Evolutionary conservation across 92 coral and sea anemone genomes (phyloP).

Genomic region (Bergia sp.): DNA sequence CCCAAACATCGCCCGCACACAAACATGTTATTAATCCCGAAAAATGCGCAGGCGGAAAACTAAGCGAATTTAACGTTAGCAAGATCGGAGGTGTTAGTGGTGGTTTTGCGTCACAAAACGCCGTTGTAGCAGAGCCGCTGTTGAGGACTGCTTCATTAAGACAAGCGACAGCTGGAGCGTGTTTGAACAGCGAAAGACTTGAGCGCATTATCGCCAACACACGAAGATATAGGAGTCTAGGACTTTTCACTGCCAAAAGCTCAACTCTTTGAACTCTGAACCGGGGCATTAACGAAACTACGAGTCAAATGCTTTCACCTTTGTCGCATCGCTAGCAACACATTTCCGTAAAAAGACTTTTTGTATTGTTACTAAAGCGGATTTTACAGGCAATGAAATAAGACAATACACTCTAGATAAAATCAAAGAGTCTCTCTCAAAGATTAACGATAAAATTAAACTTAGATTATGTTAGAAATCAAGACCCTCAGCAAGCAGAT

Average conservation of each 20-base stretch:
- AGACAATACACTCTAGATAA: background rate
- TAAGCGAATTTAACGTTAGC: conserved; percentile 91
- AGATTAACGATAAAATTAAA: too few relatives aligned
- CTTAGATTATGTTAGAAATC: too few relatives aligned
- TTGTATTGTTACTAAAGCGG: too few relatives aligned
- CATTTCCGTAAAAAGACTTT: background rate
- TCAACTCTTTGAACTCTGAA: conserved; percentile 61
- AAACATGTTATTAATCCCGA: conserved; percentile 67
- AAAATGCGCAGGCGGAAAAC: conserved; percentile 77
- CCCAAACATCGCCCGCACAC: conserved; percentile 55
- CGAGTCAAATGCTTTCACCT: background rate
- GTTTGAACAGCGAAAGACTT: conserved; percentile 78
- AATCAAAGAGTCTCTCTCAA: background rate
- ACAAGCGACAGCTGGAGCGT: conserved; percentile 66
- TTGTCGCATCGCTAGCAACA: background rate
- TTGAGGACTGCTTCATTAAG: conserved; percentile 59
- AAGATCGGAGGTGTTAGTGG: conserved; percentile 61
- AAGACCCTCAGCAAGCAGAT: too few relatives aligned
- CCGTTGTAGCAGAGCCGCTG: conserved; percentile 71
- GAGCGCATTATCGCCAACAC: conserved; percentile 88
- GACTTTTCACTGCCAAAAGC: conserved; percentile 83
- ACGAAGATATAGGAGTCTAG: conserved; percentile 89
- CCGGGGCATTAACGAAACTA: background rate
- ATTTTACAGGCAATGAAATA: background rate
- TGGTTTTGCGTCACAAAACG: conserved; percentile 13